phyloP scores from a whole-genome alignment of 1,140 invertebrate genomes.

The Drosophila sulfurigaster region DNA sequence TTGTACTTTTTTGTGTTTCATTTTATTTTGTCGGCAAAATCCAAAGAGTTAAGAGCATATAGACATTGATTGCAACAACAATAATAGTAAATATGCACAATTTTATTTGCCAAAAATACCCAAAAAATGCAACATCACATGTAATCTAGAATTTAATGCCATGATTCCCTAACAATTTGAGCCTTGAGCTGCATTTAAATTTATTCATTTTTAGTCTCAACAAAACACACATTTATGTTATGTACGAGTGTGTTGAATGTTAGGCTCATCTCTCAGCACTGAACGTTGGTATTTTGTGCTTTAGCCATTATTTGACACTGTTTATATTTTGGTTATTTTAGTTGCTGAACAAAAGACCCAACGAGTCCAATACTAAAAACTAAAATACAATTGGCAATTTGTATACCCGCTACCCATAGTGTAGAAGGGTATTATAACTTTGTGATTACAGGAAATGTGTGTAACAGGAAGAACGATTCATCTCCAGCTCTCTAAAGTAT shows the following conservation, averaged over 20 bases:
- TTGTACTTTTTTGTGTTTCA: background rate
- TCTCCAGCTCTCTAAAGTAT: too few relatives aligned
- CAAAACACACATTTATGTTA: too few relatives aligned
- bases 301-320: slow-evolving; percentile 14
- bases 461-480: too few relatives aligned
- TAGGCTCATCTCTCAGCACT: background rate
- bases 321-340: slow-evolving; percentile 52
- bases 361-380: too few relatives aligned
- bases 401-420: too few relatives aligned
- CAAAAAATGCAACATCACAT: background rate
- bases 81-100: background rate
- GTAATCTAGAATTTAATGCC: background rate
- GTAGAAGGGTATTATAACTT: too few relatives aligned
- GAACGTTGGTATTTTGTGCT: slow-evolving; percentile 4
- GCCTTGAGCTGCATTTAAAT: slow-evolving; percentile 7
- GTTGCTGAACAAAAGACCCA: background rate
- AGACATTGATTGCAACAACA: background rate
- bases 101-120: background rate
- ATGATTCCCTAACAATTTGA: slow-evolving; percentile 2
- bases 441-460: too few relatives aligned
- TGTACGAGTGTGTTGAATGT: too few relatives aligned
- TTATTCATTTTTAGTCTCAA: background rate
- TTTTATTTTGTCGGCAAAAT: too few relatives aligned
- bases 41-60: background rate
- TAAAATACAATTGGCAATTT: too few relatives aligned